phyloP scores from a whole-genome alignment of 30 jellyfish, hydroid and myxozoan species.

The Hydractinia echinata region DNA sequence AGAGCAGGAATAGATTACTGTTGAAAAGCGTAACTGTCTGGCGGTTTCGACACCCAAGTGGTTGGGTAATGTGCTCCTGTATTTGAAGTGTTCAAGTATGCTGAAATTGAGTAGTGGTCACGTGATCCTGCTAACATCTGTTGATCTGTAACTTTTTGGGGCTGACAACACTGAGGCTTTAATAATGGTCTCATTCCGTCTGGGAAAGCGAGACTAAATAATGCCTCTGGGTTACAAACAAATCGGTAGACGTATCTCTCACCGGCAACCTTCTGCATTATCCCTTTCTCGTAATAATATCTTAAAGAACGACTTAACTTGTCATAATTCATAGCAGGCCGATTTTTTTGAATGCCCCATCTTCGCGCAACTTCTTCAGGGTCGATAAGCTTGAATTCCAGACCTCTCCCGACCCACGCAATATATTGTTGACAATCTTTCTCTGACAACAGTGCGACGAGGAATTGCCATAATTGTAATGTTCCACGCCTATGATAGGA shows the following conservation, averaged over 20 bases:
- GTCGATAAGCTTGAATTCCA: slow-evolving; percentile 89
- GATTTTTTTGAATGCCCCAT: slow-evolving; percentile 97
- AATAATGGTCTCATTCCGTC: slow-evolving; percentile 93
- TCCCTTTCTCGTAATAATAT: slow-evolving; percentile 93
- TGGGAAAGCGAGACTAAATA: slow-evolving; percentile 83
- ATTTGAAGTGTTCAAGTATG: slow-evolving; percentile 36
- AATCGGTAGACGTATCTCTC: slow-evolving; percentile 93
- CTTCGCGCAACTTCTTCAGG: slow-evolving; percentile 99
- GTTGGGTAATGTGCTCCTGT: background rate
- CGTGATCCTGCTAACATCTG: slow-evolving; percentile 59
- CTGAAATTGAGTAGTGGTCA: slow-evolving; percentile 55
- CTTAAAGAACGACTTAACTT: slow-evolving; percentile 91
- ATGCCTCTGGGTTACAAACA: slow-evolving; percentile 94
- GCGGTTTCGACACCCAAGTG: slow-evolving; percentile 3
- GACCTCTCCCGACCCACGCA: slow-evolving; percentile 96
- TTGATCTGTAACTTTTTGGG: slow-evolving; percentile 84
- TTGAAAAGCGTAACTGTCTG: background rate
- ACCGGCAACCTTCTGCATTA: slow-evolving; percentile 98
- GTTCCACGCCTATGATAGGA: slow-evolving; percentile 94
- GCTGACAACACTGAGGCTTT: slow-evolving; percentile 96
- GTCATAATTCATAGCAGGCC: slow-evolving; percentile 99
- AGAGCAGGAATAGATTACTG: background rate
- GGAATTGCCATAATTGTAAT: slow-evolving; percentile 94
- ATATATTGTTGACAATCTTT: slow-evolving; percentile 93
- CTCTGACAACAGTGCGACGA: slow-evolving; percentile 91